Evolutionary conservation across 1,140 invertebrate species (phyloP).

Genomic region (Wasmannia auropunctata): DNA sequence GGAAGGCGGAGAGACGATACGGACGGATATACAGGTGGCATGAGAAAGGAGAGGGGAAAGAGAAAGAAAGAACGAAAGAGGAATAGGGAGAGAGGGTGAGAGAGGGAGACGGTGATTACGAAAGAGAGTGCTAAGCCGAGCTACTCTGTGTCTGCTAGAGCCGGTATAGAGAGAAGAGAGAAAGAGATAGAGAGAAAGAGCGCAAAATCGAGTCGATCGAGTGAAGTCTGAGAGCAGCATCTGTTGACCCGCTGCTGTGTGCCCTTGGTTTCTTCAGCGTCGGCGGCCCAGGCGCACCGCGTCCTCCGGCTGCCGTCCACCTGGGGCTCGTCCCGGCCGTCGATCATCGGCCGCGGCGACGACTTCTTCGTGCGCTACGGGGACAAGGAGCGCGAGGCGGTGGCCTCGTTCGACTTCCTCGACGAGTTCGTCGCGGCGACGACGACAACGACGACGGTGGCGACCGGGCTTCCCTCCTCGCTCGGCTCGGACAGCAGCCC

Average conservation of each 20-base stretch:
- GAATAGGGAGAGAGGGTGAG: slow-evolving; percentile 55
- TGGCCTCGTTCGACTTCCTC: slow-evolving; percentile 92
- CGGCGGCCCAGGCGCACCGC: slow-evolving; percentile 87
- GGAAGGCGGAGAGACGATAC: slow-evolving; percentile 29
- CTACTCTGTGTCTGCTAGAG: slow-evolving; percentile 81
- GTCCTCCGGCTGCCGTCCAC: slow-evolving; percentile 85
- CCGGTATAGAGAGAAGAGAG: slow-evolving; percentile 77
- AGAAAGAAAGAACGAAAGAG: slow-evolving; percentile 44
- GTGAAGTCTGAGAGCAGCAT: slow-evolving; percentile 76
- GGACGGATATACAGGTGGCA: slow-evolving; percentile 6
- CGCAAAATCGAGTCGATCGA: slow-evolving; percentile 62
- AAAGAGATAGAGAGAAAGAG: slow-evolving; percentile 70
- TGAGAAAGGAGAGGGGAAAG: slow-evolving; percentile 18
- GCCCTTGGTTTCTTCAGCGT: slow-evolving; percentile 85
- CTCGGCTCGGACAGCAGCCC: slow-evolving; percentile 83
- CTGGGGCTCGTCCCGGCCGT: slow-evolving; percentile 86
- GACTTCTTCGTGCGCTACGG: slow-evolving; percentile 92
- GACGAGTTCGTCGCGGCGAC: slow-evolving; percentile 86
- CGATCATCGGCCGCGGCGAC: slow-evolving; percentile 89
- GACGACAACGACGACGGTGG: slow-evolving; percentile 62
- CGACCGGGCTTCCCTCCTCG: slow-evolving; percentile 74
- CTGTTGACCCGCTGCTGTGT: slow-evolving; percentile 77
- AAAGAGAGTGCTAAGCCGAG: slow-evolving; percentile 79
- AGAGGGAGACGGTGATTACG: slow-evolving; percentile 65
- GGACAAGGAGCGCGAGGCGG: slow-evolving; percentile 91